Evolutionary conservation across 1,140 invertebrate species (phyloP).

Genomic region (Liolophura sinensis): DNA sequence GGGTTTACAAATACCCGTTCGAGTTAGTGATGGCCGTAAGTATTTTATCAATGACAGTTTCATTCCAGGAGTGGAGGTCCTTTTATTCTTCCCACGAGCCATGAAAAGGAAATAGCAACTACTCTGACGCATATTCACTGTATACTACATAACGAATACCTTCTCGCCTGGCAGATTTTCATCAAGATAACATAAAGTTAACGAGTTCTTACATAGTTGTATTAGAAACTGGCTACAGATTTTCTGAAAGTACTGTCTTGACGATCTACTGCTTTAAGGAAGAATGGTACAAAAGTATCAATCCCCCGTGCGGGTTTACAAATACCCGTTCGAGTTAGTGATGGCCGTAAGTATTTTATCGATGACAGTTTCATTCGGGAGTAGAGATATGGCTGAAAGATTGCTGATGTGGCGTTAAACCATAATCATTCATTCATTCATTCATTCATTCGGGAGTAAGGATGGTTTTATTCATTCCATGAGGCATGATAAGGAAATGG

Average conservation of each 20-base stretch:
- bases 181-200: no score
- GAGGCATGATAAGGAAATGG: not conserved
- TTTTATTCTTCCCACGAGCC: not conserved
- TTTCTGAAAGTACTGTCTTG: no score
- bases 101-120: not conserved
- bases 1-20: slow-evolving; percentile 96
- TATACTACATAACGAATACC: not conserved
- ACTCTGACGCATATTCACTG: not conserved
- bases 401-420: no score
- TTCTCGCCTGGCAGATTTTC: not conserved
- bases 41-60: slow-evolving; percentile 40
- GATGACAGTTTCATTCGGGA: no score
- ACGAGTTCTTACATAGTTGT: no score
- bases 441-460: no score
- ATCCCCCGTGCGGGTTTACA: slow-evolving; percentile 93
- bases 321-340: slow-evolving; percentile 94
- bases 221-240: no score
- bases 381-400: no score
- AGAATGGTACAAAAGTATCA: slow-evolving; percentile 96
- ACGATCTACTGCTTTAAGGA: not conserved
- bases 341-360: slow-evolving; percentile 82
- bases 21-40: slow-evolving; percentile 95
- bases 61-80: no score
- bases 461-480: no score
- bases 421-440: no score